Evolutionary conservation across 2,888 invertebrate genomes (phyloP), one percentile per base, ranked within the genome.

Genomic region (Eupithecia centaureata): DNA sequence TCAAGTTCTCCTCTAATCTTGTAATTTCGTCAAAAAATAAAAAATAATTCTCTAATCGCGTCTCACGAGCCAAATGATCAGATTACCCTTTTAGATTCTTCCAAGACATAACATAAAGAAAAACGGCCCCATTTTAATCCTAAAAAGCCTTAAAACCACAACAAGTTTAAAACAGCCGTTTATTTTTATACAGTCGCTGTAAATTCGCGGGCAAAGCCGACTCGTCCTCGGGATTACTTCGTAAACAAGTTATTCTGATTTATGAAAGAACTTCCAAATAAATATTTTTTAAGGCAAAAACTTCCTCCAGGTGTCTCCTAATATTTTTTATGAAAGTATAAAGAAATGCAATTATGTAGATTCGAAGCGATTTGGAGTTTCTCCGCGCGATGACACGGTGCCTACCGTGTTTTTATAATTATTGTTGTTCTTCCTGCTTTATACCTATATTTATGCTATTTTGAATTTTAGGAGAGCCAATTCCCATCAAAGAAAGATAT

Each of bases 241-340:
- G 89, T 91, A 92, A 92, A 91, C 91, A 92, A 92, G 87, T 92
- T 86, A 86, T 82, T 82, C 80, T 91, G 92, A 92, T 92, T 92
- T 93, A 93, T 92, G 92, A 88, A 88, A 83, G 85, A 92, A 92
- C 86, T 92, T 92, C 80, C 83, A 86, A 83, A 88, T 89, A 90
- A 89, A 91, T 90, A 90, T 85, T 89, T 91, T 91, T 92, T 90
- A 87, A 86, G 86, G 88, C 88, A 87, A 88, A 92, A 91, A 88
- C 91, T 91, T 86, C 75, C 76, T 79, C 80, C 92, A 92, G 92
- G 92, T 92, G 92, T 92, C 92, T 85, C 83, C 85, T 89, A 87
- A 89, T 87, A 89, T 88, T 84, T 86, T 90, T 89, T 86, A 87
- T 85, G 85, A 85, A 86, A 87, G 85, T 78, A 57, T 57, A 75